These are phyloP conservation scores for Amiota minor DNA, from an alignment of 2,888 invertebrate genomes.

Conservation along the genomic window DNA sequence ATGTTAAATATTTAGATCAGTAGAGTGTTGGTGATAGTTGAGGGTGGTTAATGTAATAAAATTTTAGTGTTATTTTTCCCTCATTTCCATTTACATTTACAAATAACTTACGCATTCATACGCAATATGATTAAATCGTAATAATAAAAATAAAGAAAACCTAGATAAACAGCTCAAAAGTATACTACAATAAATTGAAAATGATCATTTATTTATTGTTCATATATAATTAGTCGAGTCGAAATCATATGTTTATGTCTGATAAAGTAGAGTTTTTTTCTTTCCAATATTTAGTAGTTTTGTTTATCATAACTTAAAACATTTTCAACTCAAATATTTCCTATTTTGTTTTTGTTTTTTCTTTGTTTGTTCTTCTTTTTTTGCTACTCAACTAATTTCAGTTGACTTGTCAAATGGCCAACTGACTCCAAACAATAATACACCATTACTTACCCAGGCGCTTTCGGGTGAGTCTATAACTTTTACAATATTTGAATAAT, in stretches of 20 bases:
- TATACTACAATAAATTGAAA: conserved; percentile 26
- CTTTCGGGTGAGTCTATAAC: conserved; percentile 85
- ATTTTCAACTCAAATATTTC: conserved; percentile 29
- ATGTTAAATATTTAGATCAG: no score
- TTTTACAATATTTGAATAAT: neutral
- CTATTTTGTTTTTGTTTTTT: conserved; percentile 12
- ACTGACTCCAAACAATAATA: conserved; percentile 96
- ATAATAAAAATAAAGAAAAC: neutral
- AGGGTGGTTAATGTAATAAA: no score
- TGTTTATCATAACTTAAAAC: conserved; percentile 33
- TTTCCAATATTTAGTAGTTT: conserved; percentile 36
- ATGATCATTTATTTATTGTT: conserved; percentile 34
- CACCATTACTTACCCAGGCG: conserved; percentile 95
- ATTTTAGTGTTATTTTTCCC: no score
- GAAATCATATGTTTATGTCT: no score
- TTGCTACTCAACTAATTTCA: conserved; percentile 73
- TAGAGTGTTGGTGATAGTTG: no score
- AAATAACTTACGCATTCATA: no score
- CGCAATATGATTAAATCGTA: no score
- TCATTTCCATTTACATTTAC: no score
- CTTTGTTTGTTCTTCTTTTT: conserved; percentile 36
- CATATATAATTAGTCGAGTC: conserved; percentile 37
- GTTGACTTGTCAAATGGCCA: conserved; percentile 97
- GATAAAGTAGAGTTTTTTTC: conserved; percentile 22
- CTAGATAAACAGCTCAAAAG: conserved; percentile 1